Conservation (phyloP, 1,140 invertebrate species). For the Euura saliciscinereae region DNA sequence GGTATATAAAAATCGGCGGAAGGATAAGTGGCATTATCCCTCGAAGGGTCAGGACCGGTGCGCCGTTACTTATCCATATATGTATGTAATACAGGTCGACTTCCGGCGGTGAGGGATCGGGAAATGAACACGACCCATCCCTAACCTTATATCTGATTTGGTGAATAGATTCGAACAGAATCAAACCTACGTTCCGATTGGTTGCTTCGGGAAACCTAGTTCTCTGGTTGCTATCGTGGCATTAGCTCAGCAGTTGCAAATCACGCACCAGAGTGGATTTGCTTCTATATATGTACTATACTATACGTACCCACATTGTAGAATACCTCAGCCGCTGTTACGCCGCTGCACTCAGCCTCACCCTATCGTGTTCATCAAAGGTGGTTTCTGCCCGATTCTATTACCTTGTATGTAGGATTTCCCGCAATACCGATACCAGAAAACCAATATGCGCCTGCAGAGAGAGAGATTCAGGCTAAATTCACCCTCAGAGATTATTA, state of each 20-base stretch:
- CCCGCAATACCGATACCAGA: not conserved
- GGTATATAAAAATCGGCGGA: too few relatives aligned
- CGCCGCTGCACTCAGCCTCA: not conserved
- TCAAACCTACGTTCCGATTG: not conserved
- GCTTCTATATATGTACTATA: not conserved
- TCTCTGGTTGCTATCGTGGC: not conserved
- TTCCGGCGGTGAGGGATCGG: not conserved
- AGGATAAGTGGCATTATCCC: too few relatives aligned
- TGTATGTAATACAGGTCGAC: not conserved
- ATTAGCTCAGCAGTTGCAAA: not conserved
- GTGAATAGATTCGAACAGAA: not conserved
- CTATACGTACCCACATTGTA: too few relatives aligned
- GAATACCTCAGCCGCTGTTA: too few relatives aligned
- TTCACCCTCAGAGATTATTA: not conserved
- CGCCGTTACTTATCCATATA: not conserved
- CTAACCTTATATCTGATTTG: not conserved
- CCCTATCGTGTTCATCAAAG: not conserved
- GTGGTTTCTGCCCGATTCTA: not conserved
- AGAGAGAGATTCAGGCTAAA: not conserved
- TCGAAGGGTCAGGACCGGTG: too few relatives aligned
- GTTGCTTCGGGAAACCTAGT: not conserved
- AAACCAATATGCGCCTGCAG: not conserved
- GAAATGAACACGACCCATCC: not conserved
- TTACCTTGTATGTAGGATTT: not conserved
- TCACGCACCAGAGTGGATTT: conserved; percentile 1